phyloP scores from a whole-genome alignment of 2,797 vertebrate species.

The Microctenopoma lineatum region DNA sequence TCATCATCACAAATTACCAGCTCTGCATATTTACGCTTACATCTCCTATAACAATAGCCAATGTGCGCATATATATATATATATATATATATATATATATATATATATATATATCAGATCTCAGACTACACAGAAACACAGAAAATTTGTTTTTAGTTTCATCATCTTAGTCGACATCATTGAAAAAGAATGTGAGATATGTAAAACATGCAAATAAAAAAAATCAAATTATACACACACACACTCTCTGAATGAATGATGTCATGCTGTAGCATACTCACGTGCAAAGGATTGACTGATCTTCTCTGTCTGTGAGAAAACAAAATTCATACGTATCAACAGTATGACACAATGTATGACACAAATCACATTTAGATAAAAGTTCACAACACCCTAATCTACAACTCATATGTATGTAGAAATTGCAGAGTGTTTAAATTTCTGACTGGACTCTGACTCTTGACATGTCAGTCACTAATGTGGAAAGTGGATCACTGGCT shows the following conservation, averaged over 20 bases:
- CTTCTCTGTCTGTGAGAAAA: conserved; percentile 88
- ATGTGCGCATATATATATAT: not conserved
- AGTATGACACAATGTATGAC: not conserved
- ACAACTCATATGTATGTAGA: not conserved
- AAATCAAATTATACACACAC: not conserved
- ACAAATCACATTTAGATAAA: not conserved
- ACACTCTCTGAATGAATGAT: conserved; percentile 11
- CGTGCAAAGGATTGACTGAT: conserved; percentile 96
- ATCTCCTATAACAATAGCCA: not conserved
- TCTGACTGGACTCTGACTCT: conserved; percentile 3
- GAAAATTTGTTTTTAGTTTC: too few relatives aligned
- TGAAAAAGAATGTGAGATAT: not conserved
- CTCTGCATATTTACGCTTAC: not conserved
- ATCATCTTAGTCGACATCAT: not conserved
- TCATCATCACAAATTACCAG: not conserved
- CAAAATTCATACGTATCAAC: conserved; percentile 20
- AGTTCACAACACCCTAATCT: not conserved
- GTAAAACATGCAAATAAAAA: not conserved
- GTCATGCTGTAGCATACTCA: conserved; percentile 78
- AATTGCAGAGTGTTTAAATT: not conserved
- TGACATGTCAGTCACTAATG: not conserved
- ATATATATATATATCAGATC: too few relatives aligned
- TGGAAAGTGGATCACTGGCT: conserved; percentile 38
- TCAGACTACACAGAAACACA: not conserved
- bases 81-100: too few relatives aligned